Conservation (phyloP, 2,797 vertebrate species). For the Micromesistius poutassou region DNA sequence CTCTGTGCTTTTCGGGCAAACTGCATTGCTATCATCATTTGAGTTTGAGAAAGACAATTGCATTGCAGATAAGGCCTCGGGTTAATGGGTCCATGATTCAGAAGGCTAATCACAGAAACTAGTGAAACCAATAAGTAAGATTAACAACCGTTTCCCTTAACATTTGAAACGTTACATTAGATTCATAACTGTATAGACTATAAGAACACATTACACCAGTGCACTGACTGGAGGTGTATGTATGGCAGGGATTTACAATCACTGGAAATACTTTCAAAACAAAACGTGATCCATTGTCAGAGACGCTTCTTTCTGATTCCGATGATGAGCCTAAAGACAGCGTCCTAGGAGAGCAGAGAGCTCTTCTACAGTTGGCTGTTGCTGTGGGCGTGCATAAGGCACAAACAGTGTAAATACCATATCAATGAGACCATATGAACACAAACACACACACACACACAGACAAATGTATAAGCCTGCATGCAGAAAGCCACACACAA, state of each 20-base stretch:
- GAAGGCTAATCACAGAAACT: too few relatives aligned
- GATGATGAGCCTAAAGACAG: conserved; percentile 13
- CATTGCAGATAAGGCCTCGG: too few relatives aligned
- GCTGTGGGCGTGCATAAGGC: background rate
- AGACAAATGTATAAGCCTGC: background rate
- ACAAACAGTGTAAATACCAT: background rate
- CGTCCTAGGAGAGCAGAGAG: conserved; percentile 7
- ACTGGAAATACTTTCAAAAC: background rate
- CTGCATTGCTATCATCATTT: conserved; percentile 1
- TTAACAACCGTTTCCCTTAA: too few relatives aligned
- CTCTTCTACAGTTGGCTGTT: background rate
- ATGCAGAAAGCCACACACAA: too few relatives aligned
- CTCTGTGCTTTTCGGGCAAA: background rate
- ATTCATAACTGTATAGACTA: too few relatives aligned
- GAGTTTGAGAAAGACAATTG: background rate
- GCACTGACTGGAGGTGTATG: background rate
- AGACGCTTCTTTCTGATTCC: conserved; percentile 14
- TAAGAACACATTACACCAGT: background rate
- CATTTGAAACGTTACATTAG: too few relatives aligned
- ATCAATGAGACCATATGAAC: background rate
- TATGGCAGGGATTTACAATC: background rate
- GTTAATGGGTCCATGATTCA: too few relatives aligned
- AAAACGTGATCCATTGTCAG: conserved; percentile 24
- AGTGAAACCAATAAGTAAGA: too few relatives aligned
- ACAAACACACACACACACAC: background rate